Evolutionary conservation across 2,113 vertebrate species (phyloP).

Genomic region (Puffinus mauretanicus): DNA sequence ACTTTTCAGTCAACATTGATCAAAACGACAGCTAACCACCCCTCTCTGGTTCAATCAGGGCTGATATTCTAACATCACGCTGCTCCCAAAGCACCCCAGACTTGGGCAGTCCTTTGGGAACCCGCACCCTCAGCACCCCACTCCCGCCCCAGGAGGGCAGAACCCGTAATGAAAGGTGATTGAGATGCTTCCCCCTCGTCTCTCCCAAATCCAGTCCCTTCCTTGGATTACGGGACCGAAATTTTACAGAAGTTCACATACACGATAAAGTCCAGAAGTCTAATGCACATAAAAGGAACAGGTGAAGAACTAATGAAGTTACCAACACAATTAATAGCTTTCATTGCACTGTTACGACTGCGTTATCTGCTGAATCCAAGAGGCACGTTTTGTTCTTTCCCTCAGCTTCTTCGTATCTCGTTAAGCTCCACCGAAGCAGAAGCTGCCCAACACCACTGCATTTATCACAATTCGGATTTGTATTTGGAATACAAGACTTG

Average conservation of each 20-base stretch:
- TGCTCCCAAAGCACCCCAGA: background rate
- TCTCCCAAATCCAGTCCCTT: background rate
- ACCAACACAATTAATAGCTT: background rate
- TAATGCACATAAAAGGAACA: background rate
- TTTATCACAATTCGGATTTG: background rate
- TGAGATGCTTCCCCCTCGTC: background rate
- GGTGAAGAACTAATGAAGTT: background rate
- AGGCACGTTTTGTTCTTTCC: background rate
- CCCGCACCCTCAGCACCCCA: background rate
- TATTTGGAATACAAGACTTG: background rate
- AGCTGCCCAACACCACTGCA: rapidly evolving
- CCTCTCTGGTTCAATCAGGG: rapidly evolving
- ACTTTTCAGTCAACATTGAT: background rate
- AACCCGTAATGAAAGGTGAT: rapidly evolving
- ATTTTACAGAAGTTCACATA: background rate
- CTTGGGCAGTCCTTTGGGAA: background rate
- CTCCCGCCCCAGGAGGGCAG: background rate
- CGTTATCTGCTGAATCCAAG: background rate
- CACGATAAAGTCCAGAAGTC: background rate
- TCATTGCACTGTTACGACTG: background rate
- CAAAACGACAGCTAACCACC: background rate
- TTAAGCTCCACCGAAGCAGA: background rate
- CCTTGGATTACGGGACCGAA: rapidly evolving
- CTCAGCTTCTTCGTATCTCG: rapidly evolving
- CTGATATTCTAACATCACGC: rapidly evolving